phyloP scores from a whole-genome alignment of 1,140 invertebrate genomes.

The Drosophila athabasca region DNA sequence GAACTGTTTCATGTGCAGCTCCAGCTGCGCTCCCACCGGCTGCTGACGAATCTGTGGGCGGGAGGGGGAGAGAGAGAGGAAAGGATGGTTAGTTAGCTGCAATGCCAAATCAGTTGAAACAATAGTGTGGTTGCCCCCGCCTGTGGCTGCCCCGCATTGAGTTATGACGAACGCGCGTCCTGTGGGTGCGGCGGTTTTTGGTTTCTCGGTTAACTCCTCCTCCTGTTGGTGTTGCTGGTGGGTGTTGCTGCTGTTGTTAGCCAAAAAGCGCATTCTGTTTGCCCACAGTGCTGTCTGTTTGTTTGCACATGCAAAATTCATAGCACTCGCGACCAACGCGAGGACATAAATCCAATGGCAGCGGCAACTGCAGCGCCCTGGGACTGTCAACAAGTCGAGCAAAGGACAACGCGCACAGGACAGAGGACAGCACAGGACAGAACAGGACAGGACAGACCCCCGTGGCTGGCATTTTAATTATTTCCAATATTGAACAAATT shows the following conservation, averaged over 20 bases:
- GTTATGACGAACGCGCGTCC: constrained; percentile 67
- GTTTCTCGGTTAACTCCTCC: constrained; percentile 30
- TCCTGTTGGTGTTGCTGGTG: background rate
- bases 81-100: constrained; percentile 58
- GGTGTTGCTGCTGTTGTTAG: constrained; percentile 29
- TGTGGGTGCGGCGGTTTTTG: constrained; percentile 40
- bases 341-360: constrained; percentile 70
- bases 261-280: constrained; percentile 73
- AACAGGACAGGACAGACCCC: background rate
- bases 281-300: constrained; percentile 43
- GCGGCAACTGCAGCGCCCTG: constrained; percentile 36
- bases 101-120: constrained; percentile 73
- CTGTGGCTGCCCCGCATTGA: constrained; percentile 59
- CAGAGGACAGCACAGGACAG: background rate
- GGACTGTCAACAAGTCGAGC: constrained; percentile 63
- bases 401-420: background rate
- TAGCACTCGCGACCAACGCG: constrained; percentile 32
- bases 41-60: constrained; percentile 84
- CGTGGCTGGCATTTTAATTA: constrained; percentile 76
- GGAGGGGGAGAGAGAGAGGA: background rate
- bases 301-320: constrained; percentile 73
- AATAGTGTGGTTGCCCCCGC: constrained; percentile 63
- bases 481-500: constrained; percentile 82
- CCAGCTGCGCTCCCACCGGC: constrained; percentile 87
- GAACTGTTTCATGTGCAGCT: constrained; percentile 94